Percentiles rank a stretch among this genome's conserved stretches.
These are phyloP conservation scores for Cylindroiulus punctatus DNA, from an alignment of 2,888 invertebrate genomes.

Conservation along the genomic window DNA sequence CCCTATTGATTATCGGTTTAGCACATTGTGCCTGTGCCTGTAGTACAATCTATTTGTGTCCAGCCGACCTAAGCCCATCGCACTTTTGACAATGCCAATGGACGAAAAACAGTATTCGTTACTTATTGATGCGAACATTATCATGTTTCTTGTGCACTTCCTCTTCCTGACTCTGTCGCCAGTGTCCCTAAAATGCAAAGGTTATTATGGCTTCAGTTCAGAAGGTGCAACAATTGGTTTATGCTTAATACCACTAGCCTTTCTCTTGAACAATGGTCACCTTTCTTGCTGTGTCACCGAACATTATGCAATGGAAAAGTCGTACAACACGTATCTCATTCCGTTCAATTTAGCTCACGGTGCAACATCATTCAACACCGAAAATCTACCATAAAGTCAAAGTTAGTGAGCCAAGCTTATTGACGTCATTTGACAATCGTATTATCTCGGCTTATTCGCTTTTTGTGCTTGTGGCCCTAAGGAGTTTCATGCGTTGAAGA, in stretches of 20 bases:
- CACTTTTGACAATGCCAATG: neutral
- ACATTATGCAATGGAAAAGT: neutral
- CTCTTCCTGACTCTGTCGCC: neutral
- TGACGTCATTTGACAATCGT: constrained; percentile 20
- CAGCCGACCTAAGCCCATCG: neutral
- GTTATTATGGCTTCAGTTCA: neutral
- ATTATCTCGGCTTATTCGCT: neutral
- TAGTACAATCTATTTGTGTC: constrained; percentile 24
- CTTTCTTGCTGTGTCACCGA: neutral
- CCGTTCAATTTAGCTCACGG: neutral
- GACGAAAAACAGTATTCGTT: neutral
- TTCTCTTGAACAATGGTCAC: neutral
- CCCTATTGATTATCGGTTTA: constrained; percentile 48
- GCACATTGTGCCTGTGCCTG: neutral
- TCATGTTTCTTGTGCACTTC: neutral
- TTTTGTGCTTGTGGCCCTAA: neutral
- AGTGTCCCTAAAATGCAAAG: constrained; percentile 16
- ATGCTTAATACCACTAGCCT: neutral
- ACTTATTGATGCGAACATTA: neutral
- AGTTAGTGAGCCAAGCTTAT: neutral
- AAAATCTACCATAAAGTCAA: neutral
- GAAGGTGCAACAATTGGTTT: constrained; percentile 34
- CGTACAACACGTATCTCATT: neutral
- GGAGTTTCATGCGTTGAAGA: neutral
- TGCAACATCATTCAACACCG: neutral